Evolutionary conservation across 2,888 invertebrate species (phyloP), one percentile per base, ranked within the genome.

Genomic region (Nipponacmea schrenckii): DNA sequence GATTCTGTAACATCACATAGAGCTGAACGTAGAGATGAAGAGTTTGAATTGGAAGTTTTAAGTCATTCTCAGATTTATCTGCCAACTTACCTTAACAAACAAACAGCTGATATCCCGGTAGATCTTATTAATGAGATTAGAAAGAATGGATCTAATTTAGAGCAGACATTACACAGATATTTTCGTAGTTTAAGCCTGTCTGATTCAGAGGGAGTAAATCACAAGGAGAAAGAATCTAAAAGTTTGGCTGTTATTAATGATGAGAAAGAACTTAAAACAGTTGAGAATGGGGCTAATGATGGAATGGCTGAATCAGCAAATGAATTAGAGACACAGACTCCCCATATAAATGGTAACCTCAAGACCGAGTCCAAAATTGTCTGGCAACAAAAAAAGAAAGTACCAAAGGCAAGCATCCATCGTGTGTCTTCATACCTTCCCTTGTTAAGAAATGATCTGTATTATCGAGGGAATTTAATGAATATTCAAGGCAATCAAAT

Each of bases 1-100:
- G 71, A 79, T 67, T 77, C 79, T 0, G 75, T 78, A 7, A n/a
- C 73, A 72, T 50, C 62, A 72, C 31, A 72, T 0, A 65, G 44
- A 24, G 74, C 74, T 64, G 75, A 74, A 8, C 50, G 45, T 7
- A 64, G 69, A 26, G 76, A 77, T 24, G 73, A 76, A 15, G 72
- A 74, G 56, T 65, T 65, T 56, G 64, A 68, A 39, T 66, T 74
- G 26, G 80, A 81, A 67, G 77, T 75, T 26, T 74, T 80, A 31
- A 81, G 82, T 67, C 81, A 82, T 73, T 95, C 95, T n/a, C 90
- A 95, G 80, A 93, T 96, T 15, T 94, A 94, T 84, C 90, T 96
- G 72, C 96, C 96, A 0, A 96, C 96, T 0, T 96, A 93, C 84
- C 92, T 95, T 8, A 76, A 79, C 15, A 77, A 69, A 26, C 62